Base-by-base conservation (phyloP, 2,797 vertebrate genomes). In the Falco novaeseelandiae region DNA sequence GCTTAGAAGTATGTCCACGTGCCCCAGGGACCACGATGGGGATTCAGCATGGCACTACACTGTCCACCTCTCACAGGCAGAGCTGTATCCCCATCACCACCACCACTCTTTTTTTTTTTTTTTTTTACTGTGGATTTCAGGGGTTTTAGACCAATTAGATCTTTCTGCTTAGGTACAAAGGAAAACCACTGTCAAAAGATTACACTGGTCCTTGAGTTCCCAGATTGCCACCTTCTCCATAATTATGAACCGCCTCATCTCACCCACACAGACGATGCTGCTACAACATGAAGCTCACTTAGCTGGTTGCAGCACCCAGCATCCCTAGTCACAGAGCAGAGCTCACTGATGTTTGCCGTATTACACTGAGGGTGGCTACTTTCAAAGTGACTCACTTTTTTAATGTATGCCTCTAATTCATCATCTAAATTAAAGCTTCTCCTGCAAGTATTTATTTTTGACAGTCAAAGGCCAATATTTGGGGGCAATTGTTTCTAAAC, bases 351-450 rank as follows among this genome's bases (percentile, higher is more conserved):
- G 6, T 18, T 74, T 3, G 0, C 32, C 1, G 0, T 15, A 7
- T 8, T 14, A 40, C 34, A 55, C 46, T 61, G 76, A 0, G 1
- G 54, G 23, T 5, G 83, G 29, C 32, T 70, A 5, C 61, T 89
- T 79, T 52, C 73, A 32, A 48, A 96, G 65, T 34, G 25, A 32
- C 27, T 92, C 66, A 42, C 27, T 83, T 89, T 87, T 73, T 72
- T 25, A 83, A 87, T 95, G 74, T 81, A 65, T 12, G 8, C 26
- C 10, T 78, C 48, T 80, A 71, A 89, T 89, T 93, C 92, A 49
- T 48, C 59, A 19, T 61, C 74, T 70, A 94, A 96, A 91, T 89
- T 72, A 89, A 89, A 90, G 59, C 7, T 76, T 80, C 6, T 89
- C 81, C 59, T 16, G 0, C 5, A 63, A 91, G 76, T 77, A 74